phyloP scores from a whole-genome alignment of 2,888 invertebrate genomes.

The Agrypnus murinus region DNA sequence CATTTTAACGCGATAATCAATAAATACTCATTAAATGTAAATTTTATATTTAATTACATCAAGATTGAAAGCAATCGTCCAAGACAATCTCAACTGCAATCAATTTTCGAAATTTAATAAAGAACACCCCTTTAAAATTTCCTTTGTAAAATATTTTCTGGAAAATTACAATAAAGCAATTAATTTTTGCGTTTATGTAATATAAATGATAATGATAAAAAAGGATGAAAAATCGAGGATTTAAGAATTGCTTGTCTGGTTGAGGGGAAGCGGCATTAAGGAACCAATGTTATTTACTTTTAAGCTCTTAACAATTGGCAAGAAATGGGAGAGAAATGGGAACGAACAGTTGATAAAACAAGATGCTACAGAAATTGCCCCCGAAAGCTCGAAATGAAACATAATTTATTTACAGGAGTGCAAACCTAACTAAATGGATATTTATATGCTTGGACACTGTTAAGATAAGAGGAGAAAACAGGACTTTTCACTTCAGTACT shows the following conservation, averaged over 20 bases:
- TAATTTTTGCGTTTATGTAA: neutral
- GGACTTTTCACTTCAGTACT: slow-evolving; percentile 45
- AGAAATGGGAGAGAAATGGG: slow-evolving; percentile 35
- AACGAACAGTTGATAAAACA: slow-evolving; percentile 48
- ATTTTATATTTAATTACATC: slow-evolving; percentile 24
- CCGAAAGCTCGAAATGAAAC: slow-evolving; percentile 46
- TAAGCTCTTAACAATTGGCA: neutral
- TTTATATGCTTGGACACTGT: slow-evolving; percentile 53
- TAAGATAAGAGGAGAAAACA: slow-evolving; percentile 40
- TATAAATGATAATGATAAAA: no score
- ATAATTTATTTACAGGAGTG: slow-evolving; percentile 53
- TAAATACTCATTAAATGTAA: slow-evolving; percentile 33
- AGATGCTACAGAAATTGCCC: slow-evolving; percentile 31
- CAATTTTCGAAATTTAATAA: slow-evolving; percentile 28
- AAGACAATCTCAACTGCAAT: slow-evolving; percentile 18
- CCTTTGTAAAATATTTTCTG: neutral
- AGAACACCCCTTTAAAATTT: neutral
- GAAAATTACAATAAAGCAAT: neutral
- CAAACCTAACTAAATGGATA: slow-evolving; percentile 55
- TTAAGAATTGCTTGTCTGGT: no score
- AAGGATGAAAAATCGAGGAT: neutral
- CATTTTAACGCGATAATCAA: slow-evolving; percentile 33
- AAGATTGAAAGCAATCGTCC: slow-evolving; percentile 14
- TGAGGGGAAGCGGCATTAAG: neutral
- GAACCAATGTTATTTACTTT: slow-evolving; percentile 15